A percentile compares a stretch with the other conserved stretches of the same genome.
phyloP scores from a whole-genome alignment of 2,797 vertebrate genomes.

The Epinephelus coioides region DNA sequence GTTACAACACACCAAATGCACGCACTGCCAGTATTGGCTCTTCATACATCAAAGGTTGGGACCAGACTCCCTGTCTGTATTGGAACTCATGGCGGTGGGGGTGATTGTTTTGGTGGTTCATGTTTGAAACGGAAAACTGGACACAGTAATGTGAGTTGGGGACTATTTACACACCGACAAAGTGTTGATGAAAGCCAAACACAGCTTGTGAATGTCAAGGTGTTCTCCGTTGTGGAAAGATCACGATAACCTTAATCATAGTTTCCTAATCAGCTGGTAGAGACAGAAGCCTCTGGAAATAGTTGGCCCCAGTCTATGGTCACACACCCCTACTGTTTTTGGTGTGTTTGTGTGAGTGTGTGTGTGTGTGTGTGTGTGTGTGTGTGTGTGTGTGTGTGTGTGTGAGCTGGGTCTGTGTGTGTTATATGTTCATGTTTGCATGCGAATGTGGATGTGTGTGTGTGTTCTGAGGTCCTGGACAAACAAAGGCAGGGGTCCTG shows the following conservation, averaged over 20 bases:
- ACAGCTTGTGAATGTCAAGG: constrained; percentile 79
- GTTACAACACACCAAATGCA: neutral
- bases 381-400: constrained; percentile 57
- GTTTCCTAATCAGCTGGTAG: constrained; percentile 75
- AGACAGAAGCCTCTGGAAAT: constrained; percentile 70
- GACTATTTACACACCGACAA: constrained; percentile 71
- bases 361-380: constrained; percentile 54
- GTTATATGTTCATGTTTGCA: constrained; percentile 46
- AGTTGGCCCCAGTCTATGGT: constrained; percentile 55
- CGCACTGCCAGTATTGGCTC: constrained; percentile 6
- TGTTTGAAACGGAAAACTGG: constrained; percentile 70
- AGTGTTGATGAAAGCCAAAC: constrained; percentile 74
- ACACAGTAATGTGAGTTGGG: constrained; percentile 41
- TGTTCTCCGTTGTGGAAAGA: constrained; percentile 80
- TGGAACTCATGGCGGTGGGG: neutral
- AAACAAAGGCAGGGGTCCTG: constrained; percentile 77
- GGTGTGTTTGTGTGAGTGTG: constrained; percentile 57
- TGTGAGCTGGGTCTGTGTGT: constrained; percentile 38
- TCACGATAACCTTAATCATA: constrained; percentile 78
- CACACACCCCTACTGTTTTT: constrained; percentile 65
- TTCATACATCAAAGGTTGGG: constrained; percentile 11
- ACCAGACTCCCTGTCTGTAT: constrained; percentile 9
- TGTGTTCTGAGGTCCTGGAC: constrained; percentile 60
- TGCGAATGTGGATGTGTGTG: constrained; percentile 41
- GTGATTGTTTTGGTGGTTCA: constrained; percentile 26